These are phyloP conservation scores for Tokudaia tokunoshimensis DNA, from an alignment of 2,797 vertebrate species.

Conservation along the genomic window DNA sequence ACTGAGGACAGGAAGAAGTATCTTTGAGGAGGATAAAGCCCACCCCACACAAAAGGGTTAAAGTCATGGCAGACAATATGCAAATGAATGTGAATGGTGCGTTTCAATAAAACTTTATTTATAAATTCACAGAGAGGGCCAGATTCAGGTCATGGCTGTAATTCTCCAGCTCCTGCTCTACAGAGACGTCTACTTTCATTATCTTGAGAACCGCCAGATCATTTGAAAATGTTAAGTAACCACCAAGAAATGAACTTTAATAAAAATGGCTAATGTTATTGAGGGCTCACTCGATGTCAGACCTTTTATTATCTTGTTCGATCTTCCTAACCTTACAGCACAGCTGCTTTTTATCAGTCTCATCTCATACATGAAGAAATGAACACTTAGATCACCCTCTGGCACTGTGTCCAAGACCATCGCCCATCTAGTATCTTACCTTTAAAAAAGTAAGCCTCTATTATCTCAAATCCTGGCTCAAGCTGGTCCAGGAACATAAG, in stretches of 20 bases:
- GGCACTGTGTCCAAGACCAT: neutral
- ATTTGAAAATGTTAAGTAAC: neutral
- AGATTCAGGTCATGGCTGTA: neutral
- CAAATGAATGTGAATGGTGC: neutral
- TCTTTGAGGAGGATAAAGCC: neutral
- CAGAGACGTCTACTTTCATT: neutral
- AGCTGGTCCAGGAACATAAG: neutral
- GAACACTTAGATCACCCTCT: neutral
- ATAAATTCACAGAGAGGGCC: neutral
- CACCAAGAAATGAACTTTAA: neutral
- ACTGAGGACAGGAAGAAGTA: neutral
- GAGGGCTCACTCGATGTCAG: neutral
- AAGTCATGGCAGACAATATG: neutral
- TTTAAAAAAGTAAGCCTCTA: neutral
- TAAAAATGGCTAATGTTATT: neutral
- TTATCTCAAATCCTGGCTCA: neutral
- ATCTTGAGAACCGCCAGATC: neutral
- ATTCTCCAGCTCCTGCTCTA: neutral
- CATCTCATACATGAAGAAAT: neutral
- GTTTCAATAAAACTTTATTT: slow-evolving; percentile 56
- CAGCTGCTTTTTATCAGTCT: neutral
- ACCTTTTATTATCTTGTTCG: neutral
- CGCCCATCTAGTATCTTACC: neutral
- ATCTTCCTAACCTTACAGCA: neutral
- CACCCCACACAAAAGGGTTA: neutral